A percentile compares a stretch with the other conserved stretches of the same genome.
Conservation (phyloP, 2,113 vertebrate genomes). For the Chlorocebus sabaeus region DNA sequence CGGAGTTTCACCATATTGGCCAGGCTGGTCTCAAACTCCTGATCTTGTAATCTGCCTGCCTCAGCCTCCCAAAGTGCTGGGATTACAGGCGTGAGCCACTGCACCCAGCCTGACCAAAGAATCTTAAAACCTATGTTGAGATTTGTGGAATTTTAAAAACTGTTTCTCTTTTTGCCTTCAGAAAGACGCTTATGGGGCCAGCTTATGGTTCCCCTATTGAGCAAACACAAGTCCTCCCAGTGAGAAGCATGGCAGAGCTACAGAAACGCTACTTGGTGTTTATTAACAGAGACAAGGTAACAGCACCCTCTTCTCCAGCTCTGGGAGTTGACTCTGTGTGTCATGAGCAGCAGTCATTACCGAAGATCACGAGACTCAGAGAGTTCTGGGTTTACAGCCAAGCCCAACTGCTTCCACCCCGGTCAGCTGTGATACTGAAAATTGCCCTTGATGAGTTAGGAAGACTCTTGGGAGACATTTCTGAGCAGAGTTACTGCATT, state of each 20-base stretch:
- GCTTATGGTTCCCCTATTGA: constrained; percentile 89
- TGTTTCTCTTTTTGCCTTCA: constrained; percentile 70
- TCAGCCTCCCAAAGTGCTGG: not conserved
- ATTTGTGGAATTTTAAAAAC: not conserved
- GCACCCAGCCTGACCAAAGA: not conserved
- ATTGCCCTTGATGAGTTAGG: not conserved
- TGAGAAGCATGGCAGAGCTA: constrained; percentile 41
- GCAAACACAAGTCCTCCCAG: constrained; percentile 87
- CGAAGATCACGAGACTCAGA: not conserved
- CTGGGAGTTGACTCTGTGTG: accelerated
- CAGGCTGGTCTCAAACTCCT: too few species aligned
- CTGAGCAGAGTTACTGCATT: not conserved
- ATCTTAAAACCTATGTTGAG: accelerated
- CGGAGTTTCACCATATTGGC: too few species aligned
- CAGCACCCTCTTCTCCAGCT: not conserved
- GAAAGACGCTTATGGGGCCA: constrained; percentile 92
- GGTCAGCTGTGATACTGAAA: not conserved
- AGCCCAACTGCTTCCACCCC: accelerated
- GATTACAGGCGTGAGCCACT: not conserved
- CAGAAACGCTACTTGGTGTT: constrained; percentile 87
- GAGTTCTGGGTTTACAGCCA: too few species aligned
- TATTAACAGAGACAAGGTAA: constrained; percentile 92
- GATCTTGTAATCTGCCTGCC: too few species aligned
- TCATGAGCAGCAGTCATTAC: accelerated
- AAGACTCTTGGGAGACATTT: not conserved